These are phyloP conservation scores for Parazoanthus darwini DNA, from an alignment of 92 coral and sea anemone species.

Conservation along the genomic window DNA sequence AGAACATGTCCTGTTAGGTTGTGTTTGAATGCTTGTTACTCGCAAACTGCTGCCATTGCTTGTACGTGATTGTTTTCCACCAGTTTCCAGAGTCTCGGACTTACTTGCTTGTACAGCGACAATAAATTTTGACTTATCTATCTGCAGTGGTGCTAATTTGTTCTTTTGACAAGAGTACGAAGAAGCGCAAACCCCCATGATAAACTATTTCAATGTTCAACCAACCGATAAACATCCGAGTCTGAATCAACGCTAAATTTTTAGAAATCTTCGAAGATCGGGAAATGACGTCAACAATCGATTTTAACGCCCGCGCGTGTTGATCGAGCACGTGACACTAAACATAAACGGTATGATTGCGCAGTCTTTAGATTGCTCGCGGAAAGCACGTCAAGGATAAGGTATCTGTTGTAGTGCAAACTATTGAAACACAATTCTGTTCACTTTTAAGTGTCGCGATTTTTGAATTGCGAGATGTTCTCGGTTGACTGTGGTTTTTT, in stretches of 20 bases:
- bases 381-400: too few species aligned
- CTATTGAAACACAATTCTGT: too few species aligned
- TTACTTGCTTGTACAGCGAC: not conserved
- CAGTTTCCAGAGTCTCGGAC: not conserved
- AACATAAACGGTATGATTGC: not conserved
- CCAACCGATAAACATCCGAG: not conserved
- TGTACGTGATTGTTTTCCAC: not conserved
- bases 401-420: too few species aligned
- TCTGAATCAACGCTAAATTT: not conserved
- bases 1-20: not conserved
- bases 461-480: too few species aligned
- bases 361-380: too few species aligned
- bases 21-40: not conserved
- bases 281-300: conserved; percentile 35
- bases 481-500: too few species aligned
- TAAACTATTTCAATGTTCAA: not conserved
- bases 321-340: not conserved
- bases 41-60: not conserved
- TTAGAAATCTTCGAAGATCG: not conserved
- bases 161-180: not conserved
- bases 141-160: not conserved
- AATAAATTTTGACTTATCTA: not conserved
- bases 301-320: not conserved
- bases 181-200: conserved; percentile 20
- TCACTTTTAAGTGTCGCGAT: too few species aligned